Evolutionary conservation across 2,797 vertebrate species (phyloP).

Genomic region (Gambelia wislizenii): DNA sequence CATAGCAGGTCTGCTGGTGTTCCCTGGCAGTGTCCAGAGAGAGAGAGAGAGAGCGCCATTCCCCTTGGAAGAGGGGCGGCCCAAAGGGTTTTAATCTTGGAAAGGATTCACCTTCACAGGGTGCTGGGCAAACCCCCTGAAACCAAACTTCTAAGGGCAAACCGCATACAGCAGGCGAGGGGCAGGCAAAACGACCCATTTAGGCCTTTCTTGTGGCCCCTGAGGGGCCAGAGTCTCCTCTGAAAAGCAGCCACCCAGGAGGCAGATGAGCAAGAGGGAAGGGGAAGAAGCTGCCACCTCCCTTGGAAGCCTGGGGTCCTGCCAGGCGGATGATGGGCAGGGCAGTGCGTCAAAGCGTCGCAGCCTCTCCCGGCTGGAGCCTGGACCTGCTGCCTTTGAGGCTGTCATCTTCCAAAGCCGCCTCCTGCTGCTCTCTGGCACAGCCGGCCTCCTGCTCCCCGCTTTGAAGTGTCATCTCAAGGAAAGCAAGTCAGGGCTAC

Average conservation of each 20-base stretch:
- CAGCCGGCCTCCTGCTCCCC: conserved; percentile 80
- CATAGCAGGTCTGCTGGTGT: no score
- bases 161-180: background rate
- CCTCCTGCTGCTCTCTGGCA: conserved; percentile 85
- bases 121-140: background rate
- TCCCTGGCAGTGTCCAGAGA: no score
- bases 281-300: conserved; percentile 52
- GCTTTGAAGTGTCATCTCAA: conserved; percentile 96
- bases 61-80: no score
- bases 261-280: background rate
- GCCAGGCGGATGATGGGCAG: conserved; percentile 54
- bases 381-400: conserved; percentile 85
- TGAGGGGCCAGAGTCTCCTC: conserved; percentile 10
- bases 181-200: background rate
- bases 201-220: background rate
- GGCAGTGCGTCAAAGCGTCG: conserved; percentile 80
- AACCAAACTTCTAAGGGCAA: background rate
- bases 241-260: conserved; percentile 28
- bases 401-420: conserved; percentile 75
- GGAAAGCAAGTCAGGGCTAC: conserved; percentile 58
- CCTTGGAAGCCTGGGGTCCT: conserved; percentile 83
- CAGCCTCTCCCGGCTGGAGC: conserved; percentile 82
- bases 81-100: no score
- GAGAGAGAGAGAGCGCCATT: no score
- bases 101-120: background rate